phyloP scores from a whole-genome alignment of 1,140 invertebrate species.

The Drosophila mauritiana region DNA sequence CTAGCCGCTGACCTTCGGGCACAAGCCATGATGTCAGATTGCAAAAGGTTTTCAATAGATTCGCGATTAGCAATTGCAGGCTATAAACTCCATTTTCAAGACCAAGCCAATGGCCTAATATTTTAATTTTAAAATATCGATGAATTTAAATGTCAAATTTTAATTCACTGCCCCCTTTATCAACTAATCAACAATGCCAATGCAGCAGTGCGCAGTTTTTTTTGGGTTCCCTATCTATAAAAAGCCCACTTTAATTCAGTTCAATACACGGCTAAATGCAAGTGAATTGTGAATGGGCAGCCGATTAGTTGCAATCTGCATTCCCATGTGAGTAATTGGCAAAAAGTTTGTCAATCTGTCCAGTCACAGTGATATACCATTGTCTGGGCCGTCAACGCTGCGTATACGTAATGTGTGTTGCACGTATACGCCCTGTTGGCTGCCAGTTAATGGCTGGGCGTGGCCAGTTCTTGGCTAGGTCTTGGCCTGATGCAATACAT shows the following conservation, averaged over 20 bases:
- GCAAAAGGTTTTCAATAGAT: neutral
- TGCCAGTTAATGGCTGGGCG: slow-evolving; percentile 30
- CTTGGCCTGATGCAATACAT: slow-evolving; percentile 44
- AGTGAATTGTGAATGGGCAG: neutral
- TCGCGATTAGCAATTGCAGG: neutral
- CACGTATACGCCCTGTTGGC: slow-evolving; percentile 19
- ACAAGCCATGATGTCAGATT: slow-evolving; percentile 20
- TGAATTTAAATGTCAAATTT: too few relatives aligned
- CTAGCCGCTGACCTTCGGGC: slow-evolving; percentile 3
- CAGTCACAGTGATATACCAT: slow-evolving; percentile 16
- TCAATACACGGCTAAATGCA: neutral
- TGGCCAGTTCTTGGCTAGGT: slow-evolving; percentile 25
- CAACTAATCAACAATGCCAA: neutral
- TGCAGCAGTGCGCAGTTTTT: neutral
- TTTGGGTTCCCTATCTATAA: neutral
- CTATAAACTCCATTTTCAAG: too few relatives aligned
- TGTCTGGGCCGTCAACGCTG: slow-evolving; percentile 18
- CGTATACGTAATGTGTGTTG: slow-evolving; percentile 47
- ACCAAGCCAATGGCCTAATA: too few relatives aligned
- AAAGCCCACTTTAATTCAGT: neutral
- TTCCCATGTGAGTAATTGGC: slow-evolving; percentile 21
- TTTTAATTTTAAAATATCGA: too few relatives aligned
- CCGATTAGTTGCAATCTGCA: slow-evolving; percentile 19
- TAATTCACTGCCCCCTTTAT: neutral
- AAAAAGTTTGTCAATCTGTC: slow-evolving; percentile 20